A percentile compares a stretch with the other conserved stretches of the same genome.
phyloP scores from a whole-genome alignment of 2,888 invertebrate species.

The Mantis religiosa region DNA sequence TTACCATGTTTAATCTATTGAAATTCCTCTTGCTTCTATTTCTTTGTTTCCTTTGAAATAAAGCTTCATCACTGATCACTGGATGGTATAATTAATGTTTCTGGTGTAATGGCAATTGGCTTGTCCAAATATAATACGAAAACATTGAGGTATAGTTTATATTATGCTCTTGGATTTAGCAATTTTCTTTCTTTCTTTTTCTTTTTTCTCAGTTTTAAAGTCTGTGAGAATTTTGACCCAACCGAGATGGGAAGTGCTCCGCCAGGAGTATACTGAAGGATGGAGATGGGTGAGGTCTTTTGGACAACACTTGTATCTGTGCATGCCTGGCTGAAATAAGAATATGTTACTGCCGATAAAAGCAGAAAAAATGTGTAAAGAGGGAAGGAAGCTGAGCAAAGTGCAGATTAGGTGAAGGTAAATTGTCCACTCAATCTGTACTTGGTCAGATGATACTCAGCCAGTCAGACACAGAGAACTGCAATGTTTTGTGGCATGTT shows the following conservation, averaged over 20 bases:
- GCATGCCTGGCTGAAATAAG: neutral
- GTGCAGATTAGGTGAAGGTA: neutral
- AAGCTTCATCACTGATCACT: neutral
- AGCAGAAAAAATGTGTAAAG: too few species aligned
- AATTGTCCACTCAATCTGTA: neutral
- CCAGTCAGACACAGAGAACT: neutral
- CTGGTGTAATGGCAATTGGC: neutral
- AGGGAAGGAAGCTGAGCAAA: neutral
- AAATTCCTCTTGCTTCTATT: neutral
- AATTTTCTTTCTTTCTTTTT: neutral
- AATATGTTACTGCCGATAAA: neutral
- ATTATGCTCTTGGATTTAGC: neutral
- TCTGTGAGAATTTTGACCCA: conserved; percentile 14
- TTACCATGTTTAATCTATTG: neutral
- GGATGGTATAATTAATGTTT: conserved; percentile 12
- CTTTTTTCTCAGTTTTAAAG: neutral
- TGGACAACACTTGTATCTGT: neutral
- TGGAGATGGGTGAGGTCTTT: neutral
- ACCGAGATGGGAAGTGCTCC: conserved; percentile 21
- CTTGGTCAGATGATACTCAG: neutral
- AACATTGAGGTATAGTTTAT: conserved; percentile 1
- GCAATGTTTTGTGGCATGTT: conserved; percentile 31
- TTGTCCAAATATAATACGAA: neutral
- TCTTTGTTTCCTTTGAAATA: neutral
- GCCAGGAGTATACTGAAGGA: conserved; percentile 16